These are phyloP conservation scores for Parnassius mnemosyne DNA, from an alignment of 2,888 invertebrate genomes.

Conservation along the genomic window DNA sequence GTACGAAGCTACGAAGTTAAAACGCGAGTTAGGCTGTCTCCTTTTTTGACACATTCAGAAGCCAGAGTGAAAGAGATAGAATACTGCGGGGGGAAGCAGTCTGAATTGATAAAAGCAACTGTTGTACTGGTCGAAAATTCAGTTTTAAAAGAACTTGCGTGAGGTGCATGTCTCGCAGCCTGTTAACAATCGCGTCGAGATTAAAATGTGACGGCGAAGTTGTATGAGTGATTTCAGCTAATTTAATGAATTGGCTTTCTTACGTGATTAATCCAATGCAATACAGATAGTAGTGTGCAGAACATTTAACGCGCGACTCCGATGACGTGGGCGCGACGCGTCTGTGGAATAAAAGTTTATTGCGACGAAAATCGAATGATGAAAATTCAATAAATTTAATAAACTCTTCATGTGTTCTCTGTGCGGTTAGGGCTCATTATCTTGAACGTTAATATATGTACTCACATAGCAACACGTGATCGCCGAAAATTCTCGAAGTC, in stretches of 20 bases:
- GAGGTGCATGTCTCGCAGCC: conserved; percentile 48
- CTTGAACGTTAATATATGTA: conserved; percentile 55
- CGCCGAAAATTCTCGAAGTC: conserved; percentile 70
- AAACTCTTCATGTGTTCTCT: conserved; percentile 61
- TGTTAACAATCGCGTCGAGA: conserved; percentile 51
- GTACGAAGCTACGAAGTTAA: conserved; percentile 29
- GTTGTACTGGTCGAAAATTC: conserved; percentile 71
- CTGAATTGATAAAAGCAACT: conserved; percentile 78
- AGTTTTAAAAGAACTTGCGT: conserved; percentile 65
- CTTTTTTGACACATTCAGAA: conserved; percentile 45
- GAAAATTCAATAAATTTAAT: conserved; percentile 34
- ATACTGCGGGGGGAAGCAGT: conserved; percentile 50
- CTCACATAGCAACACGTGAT: conserved; percentile 58
- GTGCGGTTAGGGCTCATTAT: conserved; percentile 50
- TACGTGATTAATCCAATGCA: conserved; percentile 42
- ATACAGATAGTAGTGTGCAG: conserved; percentile 35
- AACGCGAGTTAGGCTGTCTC: conserved; percentile 52
- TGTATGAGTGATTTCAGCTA: conserved; percentile 61
- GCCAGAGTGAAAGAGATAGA: conserved; percentile 57
- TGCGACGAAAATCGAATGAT: conserved; percentile 65
- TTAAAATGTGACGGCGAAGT: conserved; percentile 70
- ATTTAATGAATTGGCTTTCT: conserved; percentile 47
- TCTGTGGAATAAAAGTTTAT: conserved; percentile 69
- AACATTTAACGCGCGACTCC: conserved; percentile 47
- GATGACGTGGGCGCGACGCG: conserved; percentile 72